These are phyloP conservation scores for Musca vetustissima DNA, from an alignment of 1,140 invertebrate genomes.

Conservation along the genomic window DNA sequence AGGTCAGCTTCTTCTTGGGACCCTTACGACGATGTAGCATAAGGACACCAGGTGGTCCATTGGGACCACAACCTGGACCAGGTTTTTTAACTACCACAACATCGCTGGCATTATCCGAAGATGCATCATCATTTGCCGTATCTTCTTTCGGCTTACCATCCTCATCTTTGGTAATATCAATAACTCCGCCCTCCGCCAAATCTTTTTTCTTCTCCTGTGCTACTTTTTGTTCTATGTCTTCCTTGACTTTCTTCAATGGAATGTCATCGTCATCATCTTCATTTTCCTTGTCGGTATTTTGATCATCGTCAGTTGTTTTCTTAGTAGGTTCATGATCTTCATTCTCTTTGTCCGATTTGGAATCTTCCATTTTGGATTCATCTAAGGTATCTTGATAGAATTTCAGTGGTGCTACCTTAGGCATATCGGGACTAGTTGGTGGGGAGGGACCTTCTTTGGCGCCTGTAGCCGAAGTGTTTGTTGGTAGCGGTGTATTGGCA, in stretches of 20 bases:
- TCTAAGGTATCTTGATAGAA: constrained; percentile 92
- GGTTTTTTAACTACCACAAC: constrained; percentile 42
- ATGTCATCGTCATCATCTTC: constrained; percentile 52
- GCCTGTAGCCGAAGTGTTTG: constrained; percentile 49
- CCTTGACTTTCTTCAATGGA: constrained; percentile 51
- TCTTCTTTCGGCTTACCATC: constrained; percentile 32
- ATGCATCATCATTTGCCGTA: neutral
- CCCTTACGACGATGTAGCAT: constrained; percentile 61
- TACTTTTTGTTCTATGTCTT: constrained; percentile 51
- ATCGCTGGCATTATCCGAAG: constrained; percentile 27
- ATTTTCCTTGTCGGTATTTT: constrained; percentile 43
- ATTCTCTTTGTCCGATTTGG: constrained; percentile 55
- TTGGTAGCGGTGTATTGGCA: constrained; percentile 66
- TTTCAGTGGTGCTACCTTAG: constrained; percentile 65
- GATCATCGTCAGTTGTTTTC: constrained; percentile 33
- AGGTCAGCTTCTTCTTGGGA: constrained; percentile 80
- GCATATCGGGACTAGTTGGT: constrained; percentile 38
- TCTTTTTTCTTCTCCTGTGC: constrained; percentile 36
- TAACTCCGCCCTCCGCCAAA: constrained; percentile 27
- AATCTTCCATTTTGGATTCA: constrained; percentile 62
- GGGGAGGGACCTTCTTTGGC: constrained; percentile 56
- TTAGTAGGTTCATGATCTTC: constrained; percentile 46
- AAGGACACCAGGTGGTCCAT: constrained; percentile 52
- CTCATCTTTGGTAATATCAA: constrained; percentile 34
- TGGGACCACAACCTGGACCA: constrained; percentile 50